phyloP scores from a whole-genome alignment of 2,113 vertebrate species.

The Rattus rattus region DNA sequence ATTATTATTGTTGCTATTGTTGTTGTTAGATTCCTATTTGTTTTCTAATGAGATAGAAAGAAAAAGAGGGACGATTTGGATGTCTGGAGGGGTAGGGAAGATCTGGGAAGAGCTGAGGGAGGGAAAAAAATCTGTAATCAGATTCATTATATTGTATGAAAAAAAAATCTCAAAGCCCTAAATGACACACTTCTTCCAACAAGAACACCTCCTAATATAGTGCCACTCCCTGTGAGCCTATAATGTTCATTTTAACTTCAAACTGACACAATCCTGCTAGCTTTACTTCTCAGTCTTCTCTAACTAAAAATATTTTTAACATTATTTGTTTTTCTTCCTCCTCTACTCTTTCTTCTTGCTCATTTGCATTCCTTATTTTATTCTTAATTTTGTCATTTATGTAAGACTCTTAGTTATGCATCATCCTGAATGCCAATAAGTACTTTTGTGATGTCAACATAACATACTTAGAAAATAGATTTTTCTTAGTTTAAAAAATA shows the following conservation, averaged over 20 bases:
- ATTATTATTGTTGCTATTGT: neutral
- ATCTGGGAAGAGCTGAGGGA: neutral
- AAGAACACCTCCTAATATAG: neutral
- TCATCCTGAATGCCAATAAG: neutral
- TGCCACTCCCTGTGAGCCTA: neutral
- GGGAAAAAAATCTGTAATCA: neutral
- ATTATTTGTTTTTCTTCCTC: neutral
- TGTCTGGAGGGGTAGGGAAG: neutral
- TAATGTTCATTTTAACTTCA: neutral
- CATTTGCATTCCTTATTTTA: neutral
- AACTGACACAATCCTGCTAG: neutral
- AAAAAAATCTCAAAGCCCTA: neutral
- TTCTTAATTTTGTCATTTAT: neutral
- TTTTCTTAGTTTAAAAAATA: slow-evolving; percentile 41
- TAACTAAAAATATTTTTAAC: neutral
- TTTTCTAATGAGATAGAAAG: neutral
- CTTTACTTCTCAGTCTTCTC: neutral
- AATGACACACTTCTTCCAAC: neutral
- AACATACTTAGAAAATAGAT: neutral
- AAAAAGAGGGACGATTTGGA: neutral
- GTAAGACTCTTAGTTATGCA: neutral
- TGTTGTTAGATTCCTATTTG: neutral
- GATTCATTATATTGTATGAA: neutral
- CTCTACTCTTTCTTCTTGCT: neutral
- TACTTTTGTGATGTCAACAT: neutral